These are phyloP conservation scores for Girardinichthys multiradiatus DNA, from an alignment of 2,113 vertebrate genomes.

Conservation along the genomic window DNA sequence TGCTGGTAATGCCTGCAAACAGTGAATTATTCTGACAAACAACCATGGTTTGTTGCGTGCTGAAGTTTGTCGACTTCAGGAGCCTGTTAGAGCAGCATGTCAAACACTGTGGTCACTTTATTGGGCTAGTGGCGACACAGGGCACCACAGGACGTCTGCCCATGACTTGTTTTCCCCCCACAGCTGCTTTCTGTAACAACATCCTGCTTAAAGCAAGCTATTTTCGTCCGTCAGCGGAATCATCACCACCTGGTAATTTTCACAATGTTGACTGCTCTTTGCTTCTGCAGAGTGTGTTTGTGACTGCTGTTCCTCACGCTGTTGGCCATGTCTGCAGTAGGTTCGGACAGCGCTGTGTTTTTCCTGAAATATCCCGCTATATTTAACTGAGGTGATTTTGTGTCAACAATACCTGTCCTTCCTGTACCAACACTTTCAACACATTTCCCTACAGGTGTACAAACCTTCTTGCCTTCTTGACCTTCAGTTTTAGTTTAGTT, in stretches of 20 bases:
- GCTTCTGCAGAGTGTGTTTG: conserved; percentile 38
- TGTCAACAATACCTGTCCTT: conserved; percentile 12
- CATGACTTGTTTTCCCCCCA: conserved; percentile 57
- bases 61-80: conserved; percentile 53
- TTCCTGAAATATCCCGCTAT: conserved; percentile 41
- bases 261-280: conserved; percentile 55
- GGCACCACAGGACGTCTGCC: conserved; percentile 64
- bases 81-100: conserved; percentile 53
- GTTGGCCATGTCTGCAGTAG: conserved; percentile 5
- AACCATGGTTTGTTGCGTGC: conserved; percentile 38
- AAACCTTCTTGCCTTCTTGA: conserved; percentile 10
- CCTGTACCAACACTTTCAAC: conserved; percentile 13
- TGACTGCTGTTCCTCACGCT: conserved; percentile 23
- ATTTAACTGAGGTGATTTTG: conserved; percentile 22
- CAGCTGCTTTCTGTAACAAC: conserved; percentile 64
- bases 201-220: conserved; percentile 62
- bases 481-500: conserved; percentile 5
- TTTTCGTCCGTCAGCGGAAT: conserved; percentile 60
- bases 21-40: conserved; percentile 14
- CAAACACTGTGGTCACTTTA: conserved; percentile 70
- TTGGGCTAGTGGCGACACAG: conserved; percentile 62
- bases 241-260: conserved; percentile 71
- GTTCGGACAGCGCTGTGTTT: conserved; percentile 35
- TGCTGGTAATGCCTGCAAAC: not conserved
- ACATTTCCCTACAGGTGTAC: conserved; percentile 5